These are phyloP conservation scores for Cyclophora punctaria DNA, from an alignment of 2,888 invertebrate species.

Conservation along the genomic window DNA sequence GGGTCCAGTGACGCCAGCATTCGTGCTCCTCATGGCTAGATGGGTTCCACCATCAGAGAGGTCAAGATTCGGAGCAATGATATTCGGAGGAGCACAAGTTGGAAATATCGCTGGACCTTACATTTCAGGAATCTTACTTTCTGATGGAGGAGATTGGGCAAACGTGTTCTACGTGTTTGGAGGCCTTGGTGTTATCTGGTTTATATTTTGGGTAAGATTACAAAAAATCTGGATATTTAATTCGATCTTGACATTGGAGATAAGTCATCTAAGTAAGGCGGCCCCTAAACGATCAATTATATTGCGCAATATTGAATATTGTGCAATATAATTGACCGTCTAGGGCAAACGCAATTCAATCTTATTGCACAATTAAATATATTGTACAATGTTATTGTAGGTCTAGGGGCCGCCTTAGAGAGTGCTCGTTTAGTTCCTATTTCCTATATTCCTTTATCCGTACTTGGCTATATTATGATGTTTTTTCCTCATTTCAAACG, in stretches of 20 bases:
- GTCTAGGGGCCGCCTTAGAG: too few species aligned
- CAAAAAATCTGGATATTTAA: too few species aligned
- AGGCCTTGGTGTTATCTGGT: conserved; percentile 68
- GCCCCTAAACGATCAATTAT: too few species aligned
- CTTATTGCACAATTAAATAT: too few species aligned
- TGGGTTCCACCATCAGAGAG: conserved; percentile 77
- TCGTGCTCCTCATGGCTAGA: conserved; percentile 74
- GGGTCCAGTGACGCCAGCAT: conserved; percentile 77
- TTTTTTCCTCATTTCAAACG: too few species aligned
- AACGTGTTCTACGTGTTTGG: conserved; percentile 76
- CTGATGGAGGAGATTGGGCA: conserved; percentile 69
- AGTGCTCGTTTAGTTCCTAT: too few species aligned
- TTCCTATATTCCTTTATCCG: not conserved
- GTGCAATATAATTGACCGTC: too few species aligned
- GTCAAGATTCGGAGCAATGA: conserved; percentile 73
- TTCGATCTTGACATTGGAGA: too few species aligned
- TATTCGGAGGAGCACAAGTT: conserved; percentile 75
- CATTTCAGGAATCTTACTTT: conserved; percentile 60
- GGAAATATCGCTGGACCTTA: conserved; percentile 72
- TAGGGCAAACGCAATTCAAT: too few species aligned
- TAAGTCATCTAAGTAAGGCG: too few species aligned
- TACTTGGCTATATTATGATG: not conserved
- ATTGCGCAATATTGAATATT: too few species aligned
- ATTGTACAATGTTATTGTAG: too few species aligned
- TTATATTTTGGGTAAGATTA: conserved; percentile 61